Conservation (phyloP, 2,888 invertebrate species). For the Amorpha juglandis region DNA sequence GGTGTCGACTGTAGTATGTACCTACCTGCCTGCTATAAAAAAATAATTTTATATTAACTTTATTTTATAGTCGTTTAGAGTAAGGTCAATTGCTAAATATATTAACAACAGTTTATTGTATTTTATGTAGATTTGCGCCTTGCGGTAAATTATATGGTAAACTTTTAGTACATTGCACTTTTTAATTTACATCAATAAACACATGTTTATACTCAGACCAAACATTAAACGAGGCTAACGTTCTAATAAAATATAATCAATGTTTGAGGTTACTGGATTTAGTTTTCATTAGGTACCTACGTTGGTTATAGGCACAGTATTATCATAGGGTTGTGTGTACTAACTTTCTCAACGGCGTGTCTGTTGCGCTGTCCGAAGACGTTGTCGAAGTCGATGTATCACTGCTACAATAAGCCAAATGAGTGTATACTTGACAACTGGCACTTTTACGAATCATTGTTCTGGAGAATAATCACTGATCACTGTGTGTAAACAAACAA, state of each 20-base stretch:
- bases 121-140: background rate
- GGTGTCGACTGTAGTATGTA: too few relatives aligned
- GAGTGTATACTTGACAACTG: constrained; percentile 54
- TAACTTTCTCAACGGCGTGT: constrained; percentile 71
- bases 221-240: background rate
- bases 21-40: too few relatives aligned
- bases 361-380: constrained; percentile 57
- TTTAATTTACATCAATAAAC: background rate
- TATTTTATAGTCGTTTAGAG: too few relatives aligned
- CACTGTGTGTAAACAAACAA: constrained; percentile 30
- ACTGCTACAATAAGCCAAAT: constrained; percentile 62
- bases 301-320: background rate
- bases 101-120: too few relatives aligned
- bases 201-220: background rate
- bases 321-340: constrained; percentile 25
- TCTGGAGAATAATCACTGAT: constrained; percentile 35
- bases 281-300: background rate
- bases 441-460: constrained; percentile 58
- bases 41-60: too few relatives aligned
- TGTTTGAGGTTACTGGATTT: background rate
- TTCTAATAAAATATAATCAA: background rate
- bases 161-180: background rate
- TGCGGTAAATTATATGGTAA: background rate
- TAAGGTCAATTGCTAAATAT: too few relatives aligned
- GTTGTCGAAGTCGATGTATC: constrained; percentile 65